Evolutionary conservation across 1,140 invertebrate genomes (phyloP).

Genomic region (Trissolcus basalis): DNA sequence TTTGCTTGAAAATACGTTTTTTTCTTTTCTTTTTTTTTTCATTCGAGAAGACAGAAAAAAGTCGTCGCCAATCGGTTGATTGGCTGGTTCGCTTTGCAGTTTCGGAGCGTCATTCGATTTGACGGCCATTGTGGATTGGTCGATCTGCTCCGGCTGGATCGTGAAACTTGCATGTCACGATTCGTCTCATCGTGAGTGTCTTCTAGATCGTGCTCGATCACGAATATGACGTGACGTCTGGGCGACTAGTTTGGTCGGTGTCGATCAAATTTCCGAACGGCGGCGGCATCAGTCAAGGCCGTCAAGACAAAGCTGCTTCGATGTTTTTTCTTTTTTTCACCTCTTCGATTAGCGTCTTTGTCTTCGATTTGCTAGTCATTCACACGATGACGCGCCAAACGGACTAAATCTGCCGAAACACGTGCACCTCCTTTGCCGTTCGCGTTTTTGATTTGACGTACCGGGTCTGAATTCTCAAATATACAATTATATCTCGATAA

Average conservation of each 20-base stretch:
- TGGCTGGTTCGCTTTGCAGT: conserved; percentile 4
- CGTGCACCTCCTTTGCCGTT: too few relatives aligned
- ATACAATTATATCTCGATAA: background rate
- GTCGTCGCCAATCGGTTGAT: background rate
- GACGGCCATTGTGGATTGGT: conserved; percentile 45
- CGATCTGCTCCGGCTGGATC: conserved; percentile 20
- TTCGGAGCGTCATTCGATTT: conserved; percentile 22
- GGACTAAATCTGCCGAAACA: too few relatives aligned
- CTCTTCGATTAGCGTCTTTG: conserved; percentile 48
- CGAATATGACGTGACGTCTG: conserved; percentile 57
- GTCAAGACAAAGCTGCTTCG: conserved; percentile 66
- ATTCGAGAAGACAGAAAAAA: background rate
- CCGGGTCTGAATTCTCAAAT: too few relatives aligned
- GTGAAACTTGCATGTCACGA: conserved; percentile 51
- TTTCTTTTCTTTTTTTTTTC: too few relatives aligned
- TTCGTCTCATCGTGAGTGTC: conserved; percentile 52
- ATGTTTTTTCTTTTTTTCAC: conserved; percentile 29
- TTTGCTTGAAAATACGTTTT: too few relatives aligned
- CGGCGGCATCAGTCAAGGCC: conserved; percentile 66
- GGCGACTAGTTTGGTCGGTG: conserved; percentile 72
- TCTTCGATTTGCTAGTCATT: conserved; percentile 45
- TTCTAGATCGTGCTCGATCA: conserved; percentile 45
- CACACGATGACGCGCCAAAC: conserved; percentile 33
- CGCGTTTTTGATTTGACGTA: too few relatives aligned
- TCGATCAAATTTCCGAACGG: conserved; percentile 75